These are phyloP conservation scores for Thera britannica DNA, from an alignment of 2,888 invertebrate genomes.

Conservation along the genomic window DNA sequence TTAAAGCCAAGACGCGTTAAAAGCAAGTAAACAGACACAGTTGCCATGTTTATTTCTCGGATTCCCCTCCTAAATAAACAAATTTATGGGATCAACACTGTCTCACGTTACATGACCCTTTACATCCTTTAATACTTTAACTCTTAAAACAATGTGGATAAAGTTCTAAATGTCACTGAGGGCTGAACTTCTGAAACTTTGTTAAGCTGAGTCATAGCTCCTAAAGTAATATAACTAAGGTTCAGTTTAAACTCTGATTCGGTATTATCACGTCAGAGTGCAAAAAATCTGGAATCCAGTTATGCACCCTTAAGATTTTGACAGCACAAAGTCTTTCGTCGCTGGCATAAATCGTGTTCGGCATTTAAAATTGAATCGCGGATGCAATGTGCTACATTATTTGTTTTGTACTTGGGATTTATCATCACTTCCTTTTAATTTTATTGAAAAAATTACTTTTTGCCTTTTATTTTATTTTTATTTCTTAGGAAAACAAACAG, in stretches of 20 bases:
- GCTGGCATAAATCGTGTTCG: constrained; percentile 48
- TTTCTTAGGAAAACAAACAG: no score
- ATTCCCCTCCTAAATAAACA: constrained; percentile 47
- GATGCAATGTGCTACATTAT: constrained; percentile 36
- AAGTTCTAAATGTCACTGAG: constrained; percentile 20
- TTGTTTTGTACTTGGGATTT: constrained; percentile 28
- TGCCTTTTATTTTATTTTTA: no score
- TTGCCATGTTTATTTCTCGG: constrained; percentile 37
- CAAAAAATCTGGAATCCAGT: constrained; percentile 48
- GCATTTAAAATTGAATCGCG: constrained; percentile 41
- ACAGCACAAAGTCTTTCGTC: constrained; percentile 50
- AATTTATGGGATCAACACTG: constrained; percentile 45
- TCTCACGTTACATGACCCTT: constrained; percentile 46
- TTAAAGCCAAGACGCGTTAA: constrained; percentile 36
- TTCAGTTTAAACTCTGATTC: constrained; percentile 6
- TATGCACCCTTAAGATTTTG: constrained; percentile 44
- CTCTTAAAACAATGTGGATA: constrained; percentile 25
- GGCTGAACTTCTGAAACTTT: constrained; percentile 4
- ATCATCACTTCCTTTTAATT: background rate
- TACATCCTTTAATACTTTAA: constrained; percentile 16
- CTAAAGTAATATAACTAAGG: constrained; percentile 18
- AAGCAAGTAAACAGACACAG: constrained; percentile 39
- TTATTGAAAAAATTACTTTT: no score
- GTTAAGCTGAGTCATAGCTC: constrained; percentile 7
- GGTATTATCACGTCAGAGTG: constrained; percentile 7